Conservation (phyloP, 2,797 vertebrate species). For the Etheostoma perlongum region DNA sequence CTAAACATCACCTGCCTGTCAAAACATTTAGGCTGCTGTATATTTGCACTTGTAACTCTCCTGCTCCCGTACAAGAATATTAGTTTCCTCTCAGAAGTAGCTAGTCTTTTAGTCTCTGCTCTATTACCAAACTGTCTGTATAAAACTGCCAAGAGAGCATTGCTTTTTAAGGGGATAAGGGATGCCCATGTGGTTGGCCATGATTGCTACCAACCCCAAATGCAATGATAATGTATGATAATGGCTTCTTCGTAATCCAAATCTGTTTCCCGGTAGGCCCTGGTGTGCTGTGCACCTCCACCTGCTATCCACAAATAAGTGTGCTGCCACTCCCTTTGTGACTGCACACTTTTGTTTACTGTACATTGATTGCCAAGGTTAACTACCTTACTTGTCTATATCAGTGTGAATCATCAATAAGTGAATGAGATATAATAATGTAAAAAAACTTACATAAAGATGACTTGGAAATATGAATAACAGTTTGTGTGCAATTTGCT, state of each 20-base stretch:
- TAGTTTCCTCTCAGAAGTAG: conserved; percentile 61
- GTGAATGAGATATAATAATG: conserved; percentile 1
- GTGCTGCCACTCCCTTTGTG: conserved; percentile 30
- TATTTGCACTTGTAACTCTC: conserved; percentile 36
- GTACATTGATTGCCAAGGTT: not conserved
- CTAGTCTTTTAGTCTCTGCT: conserved; percentile 60
- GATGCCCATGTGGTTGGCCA: conserved; percentile 69
- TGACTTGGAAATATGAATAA: not conserved
- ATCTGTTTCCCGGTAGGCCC: conserved; percentile 52
- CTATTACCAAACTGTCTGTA: conserved; percentile 67
- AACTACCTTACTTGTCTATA: conserved; percentile 1
- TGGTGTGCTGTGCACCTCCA: conserved; percentile 55
- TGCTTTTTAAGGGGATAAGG: conserved; percentile 78
- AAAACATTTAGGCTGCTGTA: conserved; percentile 23
- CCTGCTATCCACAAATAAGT: conserved; percentile 57
- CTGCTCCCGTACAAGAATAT: conserved; percentile 46
- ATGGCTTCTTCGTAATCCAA: conserved; percentile 75
- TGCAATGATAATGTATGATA: conserved; percentile 75
- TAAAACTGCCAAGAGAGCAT: conserved; percentile 56
- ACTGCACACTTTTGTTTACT: conserved; percentile 16
- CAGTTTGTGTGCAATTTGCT: conserved; percentile 5
- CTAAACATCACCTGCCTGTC: conserved; percentile 36
- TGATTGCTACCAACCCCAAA: conserved; percentile 65
- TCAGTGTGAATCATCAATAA: conserved; percentile 3
- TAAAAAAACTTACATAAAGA: conserved; percentile 4